Percentiles rank a stretch among this genome's conserved stretches.
Conservation (phyloP, 2,113 vertebrate genomes). For the Sarotherodon lohbergeri region DNA sequence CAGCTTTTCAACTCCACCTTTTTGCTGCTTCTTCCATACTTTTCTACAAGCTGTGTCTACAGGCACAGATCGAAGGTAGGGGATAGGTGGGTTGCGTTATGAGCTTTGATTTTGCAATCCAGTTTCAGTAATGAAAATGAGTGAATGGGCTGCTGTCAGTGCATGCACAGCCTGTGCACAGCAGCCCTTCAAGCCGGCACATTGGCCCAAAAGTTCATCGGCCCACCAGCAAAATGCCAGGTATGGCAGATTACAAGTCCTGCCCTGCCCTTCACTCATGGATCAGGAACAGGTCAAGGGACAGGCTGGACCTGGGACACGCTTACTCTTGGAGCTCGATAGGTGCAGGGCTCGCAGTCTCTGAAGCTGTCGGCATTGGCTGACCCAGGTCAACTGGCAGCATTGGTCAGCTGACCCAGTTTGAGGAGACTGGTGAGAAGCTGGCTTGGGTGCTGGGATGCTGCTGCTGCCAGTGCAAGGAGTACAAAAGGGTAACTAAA, state of each 20-base stretch:
- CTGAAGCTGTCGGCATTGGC: background rate
- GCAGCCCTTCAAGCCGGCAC: background rate
- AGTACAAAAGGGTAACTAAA: background rate
- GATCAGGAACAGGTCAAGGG: background rate
- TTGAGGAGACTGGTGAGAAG: background rate
- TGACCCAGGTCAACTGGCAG: background rate
- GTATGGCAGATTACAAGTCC: background rate
- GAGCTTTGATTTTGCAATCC: no score
- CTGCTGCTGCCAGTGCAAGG: background rate
- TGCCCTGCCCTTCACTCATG: background rate
- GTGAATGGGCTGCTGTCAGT: background rate
- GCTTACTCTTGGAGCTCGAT: background rate
- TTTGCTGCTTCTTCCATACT: no score
- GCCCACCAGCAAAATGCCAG: background rate
- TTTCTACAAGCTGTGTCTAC: no score
- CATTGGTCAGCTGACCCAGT: background rate
- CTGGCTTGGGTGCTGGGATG: background rate
- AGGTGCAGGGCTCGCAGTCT: background rate
- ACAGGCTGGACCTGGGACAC: background rate
- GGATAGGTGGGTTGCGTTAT: no score
- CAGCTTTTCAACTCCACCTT: no score
- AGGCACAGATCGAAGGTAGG: no score
- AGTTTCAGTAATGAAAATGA: no score
- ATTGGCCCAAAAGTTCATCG: background rate
- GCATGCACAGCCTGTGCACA: background rate